Evolutionary conservation across 2,113 vertebrate species (phyloP).

Genomic region (Aplodontia rufa): DNA sequence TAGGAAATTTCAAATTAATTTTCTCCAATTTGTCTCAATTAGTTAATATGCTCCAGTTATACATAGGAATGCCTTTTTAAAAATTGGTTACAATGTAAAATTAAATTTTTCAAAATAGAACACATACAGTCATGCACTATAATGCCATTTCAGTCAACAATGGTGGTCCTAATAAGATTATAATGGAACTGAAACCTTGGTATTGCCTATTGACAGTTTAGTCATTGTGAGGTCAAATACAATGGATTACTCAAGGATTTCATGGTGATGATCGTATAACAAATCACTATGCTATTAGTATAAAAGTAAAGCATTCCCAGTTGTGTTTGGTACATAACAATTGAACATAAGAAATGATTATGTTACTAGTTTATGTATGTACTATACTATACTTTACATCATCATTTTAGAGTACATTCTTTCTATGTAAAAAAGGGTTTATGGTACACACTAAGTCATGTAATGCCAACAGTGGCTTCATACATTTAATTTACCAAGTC

Average conservation of each 20-base stretch:
- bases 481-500: no score
- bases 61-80: neutral
- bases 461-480: neutral
- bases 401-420: neutral
- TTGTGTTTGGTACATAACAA: neutral
- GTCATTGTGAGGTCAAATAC: no score
- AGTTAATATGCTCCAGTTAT: neutral
- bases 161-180: neutral
- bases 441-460: neutral
- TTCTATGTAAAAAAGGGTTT: neutral
- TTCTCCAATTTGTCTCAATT: neutral
- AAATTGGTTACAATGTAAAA: neutral
- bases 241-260: neutral
- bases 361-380: no score
- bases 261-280: neutral
- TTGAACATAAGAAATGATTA: neutral
- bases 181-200: neutral
- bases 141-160: neutral
- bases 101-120: neutral
- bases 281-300: neutral
- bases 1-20: neutral
- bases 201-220: neutral
- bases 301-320: no score
- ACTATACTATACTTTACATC: neutral
- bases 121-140: neutral